Conservation (phyloP, 2,113 vertebrate species). For the Forbesichthys papilliferus region DNA sequence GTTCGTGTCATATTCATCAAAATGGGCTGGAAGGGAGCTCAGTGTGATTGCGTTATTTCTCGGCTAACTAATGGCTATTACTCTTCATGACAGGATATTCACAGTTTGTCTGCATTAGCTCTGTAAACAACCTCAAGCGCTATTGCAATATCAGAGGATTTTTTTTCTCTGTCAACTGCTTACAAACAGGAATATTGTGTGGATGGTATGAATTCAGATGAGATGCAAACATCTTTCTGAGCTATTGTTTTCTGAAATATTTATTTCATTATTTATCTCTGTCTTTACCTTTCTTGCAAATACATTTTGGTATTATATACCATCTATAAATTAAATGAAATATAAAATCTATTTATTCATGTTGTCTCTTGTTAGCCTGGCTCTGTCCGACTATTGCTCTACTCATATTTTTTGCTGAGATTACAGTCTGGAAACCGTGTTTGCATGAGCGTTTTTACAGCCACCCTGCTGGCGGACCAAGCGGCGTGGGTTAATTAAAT, state of each 20-base stretch:
- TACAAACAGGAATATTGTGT: slow-evolving; percentile 11
- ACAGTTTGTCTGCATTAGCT: slow-evolving; percentile 38
- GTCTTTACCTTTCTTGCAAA: background rate
- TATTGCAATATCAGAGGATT: slow-evolving; percentile 15
- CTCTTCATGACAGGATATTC: slow-evolving; percentile 55
- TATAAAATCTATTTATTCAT: no score
- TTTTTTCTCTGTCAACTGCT: slow-evolving; percentile 20
- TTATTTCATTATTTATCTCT: background rate
- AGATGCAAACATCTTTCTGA: background rate
- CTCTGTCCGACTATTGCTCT: no score
- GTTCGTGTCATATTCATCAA: slow-evolving; percentile 57
- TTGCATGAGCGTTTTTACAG: no score
- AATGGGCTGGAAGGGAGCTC: slow-evolving; percentile 55
- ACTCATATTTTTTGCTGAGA: no score
- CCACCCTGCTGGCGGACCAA: no score
- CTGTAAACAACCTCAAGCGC: slow-evolving; percentile 51
- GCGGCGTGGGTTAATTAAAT: no score
- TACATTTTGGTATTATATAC: background rate
- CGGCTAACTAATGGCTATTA: slow-evolving; percentile 62
- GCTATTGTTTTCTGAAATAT: background rate
- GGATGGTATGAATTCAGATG: slow-evolving; percentile 2
- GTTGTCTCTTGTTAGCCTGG: no score
- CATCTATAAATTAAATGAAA: background rate
- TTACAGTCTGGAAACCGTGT: no score
- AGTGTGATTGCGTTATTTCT: slow-evolving; percentile 65